A percentile compares a stretch with the other conserved stretches of the same genome.
phyloP scores from a whole-genome alignment of 2,797 vertebrate genomes.

The Enteromius anoplus region DNA sequence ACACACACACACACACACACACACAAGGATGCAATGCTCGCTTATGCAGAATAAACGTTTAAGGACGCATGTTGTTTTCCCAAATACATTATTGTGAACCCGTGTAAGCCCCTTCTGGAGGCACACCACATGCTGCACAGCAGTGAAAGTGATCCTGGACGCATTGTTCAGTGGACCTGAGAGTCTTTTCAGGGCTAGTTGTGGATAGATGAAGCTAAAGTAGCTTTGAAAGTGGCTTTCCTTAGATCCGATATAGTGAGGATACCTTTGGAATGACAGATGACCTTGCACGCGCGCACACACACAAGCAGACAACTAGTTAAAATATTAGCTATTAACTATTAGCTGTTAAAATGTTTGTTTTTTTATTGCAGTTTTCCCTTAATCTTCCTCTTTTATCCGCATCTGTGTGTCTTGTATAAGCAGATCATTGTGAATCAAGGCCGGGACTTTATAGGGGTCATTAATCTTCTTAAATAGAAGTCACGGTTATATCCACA shows the following conservation, averaged over 20 bases:
- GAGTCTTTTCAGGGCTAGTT: conserved; percentile 65
- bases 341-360: conserved; percentile 33
- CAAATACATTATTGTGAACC: conserved; percentile 14
- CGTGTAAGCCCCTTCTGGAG: background rate
- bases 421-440: background rate
- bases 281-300: conserved; percentile 50
- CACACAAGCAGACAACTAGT: conserved; percentile 1
- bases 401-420: background rate
- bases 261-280: conserved; percentile 61
- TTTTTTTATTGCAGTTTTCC: background rate
- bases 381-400: background rate
- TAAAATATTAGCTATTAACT: conserved; percentile 18
- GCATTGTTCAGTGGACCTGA: conserved; percentile 78
- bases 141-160: conserved; percentile 79
- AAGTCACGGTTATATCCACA: background rate
- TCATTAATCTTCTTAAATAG: background rate
- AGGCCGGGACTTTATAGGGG: background rate
- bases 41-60: background rate
- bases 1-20: background rate
- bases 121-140: conserved; percentile 52
- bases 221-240: conserved; percentile 75
- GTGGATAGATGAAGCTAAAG: conserved; percentile 81
- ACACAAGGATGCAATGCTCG: background rate
- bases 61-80: background rate
- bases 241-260: conserved; percentile 53